Base-by-base conservation (phyloP, 2,888 invertebrate genomes). In the Dicyrtomina minuta region DNA sequence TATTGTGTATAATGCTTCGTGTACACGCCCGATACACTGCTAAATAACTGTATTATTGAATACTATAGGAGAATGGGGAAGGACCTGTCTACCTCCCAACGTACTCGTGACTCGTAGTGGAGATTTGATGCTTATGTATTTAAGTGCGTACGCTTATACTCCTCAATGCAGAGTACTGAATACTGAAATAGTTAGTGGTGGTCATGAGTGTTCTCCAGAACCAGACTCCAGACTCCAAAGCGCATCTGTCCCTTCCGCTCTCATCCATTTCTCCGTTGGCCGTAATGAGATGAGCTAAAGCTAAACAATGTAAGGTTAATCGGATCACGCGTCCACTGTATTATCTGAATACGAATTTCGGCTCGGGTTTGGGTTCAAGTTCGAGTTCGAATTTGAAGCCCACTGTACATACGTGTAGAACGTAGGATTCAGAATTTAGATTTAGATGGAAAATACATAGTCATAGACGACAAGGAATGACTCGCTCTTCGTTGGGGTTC, bases 221-320 rank as follows among this genome's bases (percentile, higher is more conserved):
- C n/a, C n/a, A n/a, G n/a, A n/a, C n/a, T n/a, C n/a, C n/a, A n/a
- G n/a, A n/a, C n/a, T 20, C 46, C 46, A 53, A 2, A 22, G 51
- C 17, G 27, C 62, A 62, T 46, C 62, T 62, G 62, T 62, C 62
- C 51, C 62, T 49, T 62, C 49, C 46, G 22, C 24, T 43, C 39
- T 24, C 20, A 59, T 61, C 27, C 51, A 17, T 8, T 49, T 49
- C 22, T 20, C 43, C 8, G n/a, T 12, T 60, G 20, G 17, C 39
- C 43, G 49, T 58, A 66, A 66, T 65, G 53, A 65, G 65, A 65
- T 65, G 65, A 55, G 33, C 65, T 53, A 51, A n/a, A 65, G 65
- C 55, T 65, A 53, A 65, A 53, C 53, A 55, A 51, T 65, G 53
- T 65, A 55, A 65, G 65, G 65, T 65, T 65, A 65, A 65, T 65